Percentiles rank a stretch among this genome's conserved stretches.
These are phyloP conservation scores for Autographa pulchrina DNA, from an alignment of 2,888 invertebrate species.

Conservation along the genomic window DNA sequence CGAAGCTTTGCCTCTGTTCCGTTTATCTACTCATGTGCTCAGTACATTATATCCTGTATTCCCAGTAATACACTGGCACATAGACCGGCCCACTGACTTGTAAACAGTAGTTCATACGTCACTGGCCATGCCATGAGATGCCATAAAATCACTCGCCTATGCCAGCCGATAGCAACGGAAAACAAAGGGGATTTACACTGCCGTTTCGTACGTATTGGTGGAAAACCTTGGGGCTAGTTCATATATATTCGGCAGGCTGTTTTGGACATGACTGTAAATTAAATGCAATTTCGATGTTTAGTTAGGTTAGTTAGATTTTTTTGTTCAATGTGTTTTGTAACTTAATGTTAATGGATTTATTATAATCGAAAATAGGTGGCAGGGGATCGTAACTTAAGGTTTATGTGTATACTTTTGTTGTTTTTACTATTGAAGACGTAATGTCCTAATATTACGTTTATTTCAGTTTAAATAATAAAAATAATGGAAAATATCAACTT, in stretches of 20 bases:
- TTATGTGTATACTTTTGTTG: too few species aligned
- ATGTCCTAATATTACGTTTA: too few species aligned
- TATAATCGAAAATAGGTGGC: too few species aligned
- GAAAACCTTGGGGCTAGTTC: slow-evolving; percentile 21
- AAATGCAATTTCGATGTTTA: background rate
- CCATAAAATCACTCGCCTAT: slow-evolving; percentile 71
- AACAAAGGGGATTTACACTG: slow-evolving; percentile 59
- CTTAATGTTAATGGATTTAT: too few species aligned
- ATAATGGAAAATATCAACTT: too few species aligned
- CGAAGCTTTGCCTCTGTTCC: too few species aligned
- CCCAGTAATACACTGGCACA: slow-evolving; percentile 28
- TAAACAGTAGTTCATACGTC: slow-evolving; percentile 59
- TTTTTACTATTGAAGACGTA: too few species aligned
- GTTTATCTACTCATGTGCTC: too few species aligned
- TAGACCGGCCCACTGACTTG: slow-evolving; percentile 58
- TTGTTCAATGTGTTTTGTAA: background rate
- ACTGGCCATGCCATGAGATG: slow-evolving; percentile 59
- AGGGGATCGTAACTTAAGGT: too few species aligned
- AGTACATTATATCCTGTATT: background rate
- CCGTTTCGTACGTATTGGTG: slow-evolving; percentile 28
- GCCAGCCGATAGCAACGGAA: slow-evolving; percentile 66
- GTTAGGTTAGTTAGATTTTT: background rate
- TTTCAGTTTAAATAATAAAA: too few species aligned
- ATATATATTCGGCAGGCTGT: slow-evolving; percentile 8
- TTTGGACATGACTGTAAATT: background rate